Conservation (phyloP, 2,888 invertebrate species). For the Drosophila limbata region DNA sequence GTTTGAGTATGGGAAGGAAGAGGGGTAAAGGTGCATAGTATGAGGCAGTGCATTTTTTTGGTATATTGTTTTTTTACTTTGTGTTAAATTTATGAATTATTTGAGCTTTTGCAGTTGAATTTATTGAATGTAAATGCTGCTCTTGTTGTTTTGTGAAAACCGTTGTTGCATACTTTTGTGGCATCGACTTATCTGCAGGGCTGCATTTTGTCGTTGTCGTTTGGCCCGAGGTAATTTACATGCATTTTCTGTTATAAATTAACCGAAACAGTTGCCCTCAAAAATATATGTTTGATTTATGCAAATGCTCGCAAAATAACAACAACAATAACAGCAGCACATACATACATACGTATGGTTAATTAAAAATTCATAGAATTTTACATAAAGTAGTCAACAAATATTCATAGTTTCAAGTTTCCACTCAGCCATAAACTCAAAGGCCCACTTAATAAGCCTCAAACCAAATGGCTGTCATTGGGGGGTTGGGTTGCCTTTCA, state of each 20-base stretch:
- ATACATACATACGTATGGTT: slow-evolving; percentile 15
- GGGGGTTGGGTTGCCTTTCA: slow-evolving; percentile 30
- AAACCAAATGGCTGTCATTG: slow-evolving; percentile 11
- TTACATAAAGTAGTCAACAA: slow-evolving; percentile 71
- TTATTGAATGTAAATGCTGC: slow-evolving; percentile 72
- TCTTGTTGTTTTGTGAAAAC: slow-evolving; percentile 26
- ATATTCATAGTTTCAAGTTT: slow-evolving; percentile 69
- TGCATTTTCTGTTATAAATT: slow-evolving; percentile 69
- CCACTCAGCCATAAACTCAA: slow-evolving; percentile 57
- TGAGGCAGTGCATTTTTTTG: slow-evolving; percentile 32
- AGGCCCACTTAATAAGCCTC: slow-evolving; percentile 49
- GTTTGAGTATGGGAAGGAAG: background rate
- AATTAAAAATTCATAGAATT: slow-evolving; percentile 78
- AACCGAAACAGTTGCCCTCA: slow-evolving; percentile 34
- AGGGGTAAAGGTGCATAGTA: background rate
- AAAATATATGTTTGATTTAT: slow-evolving; percentile 63
- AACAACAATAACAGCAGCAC: slow-evolving; percentile 22
- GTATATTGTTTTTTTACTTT: slow-evolving; percentile 21
- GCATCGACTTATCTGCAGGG: slow-evolving; percentile 66
- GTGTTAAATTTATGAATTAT: slow-evolving; percentile 76
- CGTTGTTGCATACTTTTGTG: slow-evolving; percentile 48
- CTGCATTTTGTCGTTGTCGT: slow-evolving; percentile 52
- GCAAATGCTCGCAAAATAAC: slow-evolving; percentile 56
- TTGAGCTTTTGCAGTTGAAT: slow-evolving; percentile 69
- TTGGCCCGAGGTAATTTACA: slow-evolving; percentile 67